Evolutionary conservation across 2,888 invertebrate species (phyloP), one percentile per base, ranked within the genome.

Genomic region (Calephelis perditalis): DNA sequence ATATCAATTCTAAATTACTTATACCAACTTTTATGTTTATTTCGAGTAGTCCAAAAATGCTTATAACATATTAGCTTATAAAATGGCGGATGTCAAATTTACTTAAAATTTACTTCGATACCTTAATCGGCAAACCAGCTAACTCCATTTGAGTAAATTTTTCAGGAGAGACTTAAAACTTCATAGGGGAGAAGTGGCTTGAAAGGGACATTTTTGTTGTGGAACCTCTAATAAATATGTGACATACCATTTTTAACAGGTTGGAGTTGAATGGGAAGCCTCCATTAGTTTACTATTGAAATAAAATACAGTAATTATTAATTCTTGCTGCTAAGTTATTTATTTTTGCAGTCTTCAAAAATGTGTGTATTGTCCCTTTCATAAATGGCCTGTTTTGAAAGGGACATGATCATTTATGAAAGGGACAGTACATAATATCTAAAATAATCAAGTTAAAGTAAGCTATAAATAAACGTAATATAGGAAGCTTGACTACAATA

Each of bases 131-230:
- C 44, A 45, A 45, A 45, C 44, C 44, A 45, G 44, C 44, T 45
- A 11, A 45, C 44, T 56, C 58, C 12, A 63, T 91, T 40, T 58
- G 15, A 58, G 47, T 47, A 46, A 58, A 26, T 47, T 49, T 58
- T 58, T 37, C 58, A 49, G 49, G 58, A 58, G 58, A 58, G 15
- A 58, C 36, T 47, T 52, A 58, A 58, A 58, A 58, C 58, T 58
- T 35, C 7, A 12, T 47, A 47, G 12, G 47, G 57, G 57, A 44
- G 47, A 57, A n/a, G 44, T 44, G 57, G 44, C 44, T 45, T 57
- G 57, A 57, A 57, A 57, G 44, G 57, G 57, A 45, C 45, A 57
- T 57, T 57, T 57, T 44, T 57, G 57, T 45, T 57, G 45, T 45
- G 12, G 57, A 44, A 35, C 10, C 44, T 45, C 57, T 44, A 45